These are phyloP conservation scores for Serripes groenlandicus DNA, from an alignment of 2,888 invertebrate genomes.

Conservation along the genomic window DNA sequence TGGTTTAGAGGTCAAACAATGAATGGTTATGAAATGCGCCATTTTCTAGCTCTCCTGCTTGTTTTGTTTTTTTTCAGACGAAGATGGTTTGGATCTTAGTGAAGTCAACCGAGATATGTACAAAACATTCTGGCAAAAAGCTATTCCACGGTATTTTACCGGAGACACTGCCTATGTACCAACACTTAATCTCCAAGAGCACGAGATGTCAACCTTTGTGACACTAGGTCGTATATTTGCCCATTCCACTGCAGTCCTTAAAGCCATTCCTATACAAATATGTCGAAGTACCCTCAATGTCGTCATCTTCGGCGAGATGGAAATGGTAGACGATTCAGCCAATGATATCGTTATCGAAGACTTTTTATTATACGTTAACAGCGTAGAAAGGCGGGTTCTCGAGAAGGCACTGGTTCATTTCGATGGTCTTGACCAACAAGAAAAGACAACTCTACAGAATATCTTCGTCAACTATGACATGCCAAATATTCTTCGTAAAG, in stretches of 20 bases:
- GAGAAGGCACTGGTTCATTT: background rate
- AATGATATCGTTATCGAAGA: conserved; percentile 5
- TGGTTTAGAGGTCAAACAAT: no score
- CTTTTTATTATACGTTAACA: conserved; percentile 4
- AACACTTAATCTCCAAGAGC: background rate
- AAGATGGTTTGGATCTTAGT: background rate
- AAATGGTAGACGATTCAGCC: background rate
- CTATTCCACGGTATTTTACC: conserved; percentile 7
- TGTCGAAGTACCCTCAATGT: conserved; percentile 22
- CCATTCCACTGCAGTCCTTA: conserved; percentile 1
- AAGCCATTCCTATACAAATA: conserved; percentile 14
- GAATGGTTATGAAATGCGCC: no score
- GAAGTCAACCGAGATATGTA: conserved; percentile 16
- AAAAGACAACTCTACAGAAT: background rate
- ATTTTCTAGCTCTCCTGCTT: no score
- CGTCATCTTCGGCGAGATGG: background rate
- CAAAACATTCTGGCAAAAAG: conserved; percentile 13
- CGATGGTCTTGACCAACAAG: background rate
- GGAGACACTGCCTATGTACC: conserved; percentile 15
- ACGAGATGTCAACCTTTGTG: conserved; percentile 6
- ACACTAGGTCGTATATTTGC: conserved; percentile 21
- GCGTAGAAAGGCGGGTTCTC: background rate
- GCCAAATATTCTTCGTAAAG: background rate
- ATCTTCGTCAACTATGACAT: conserved; percentile 17
- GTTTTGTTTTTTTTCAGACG: no score